Base-by-base conservation (phyloP, 2,888 invertebrate species). In the Drosophila setosimentum region DNA sequence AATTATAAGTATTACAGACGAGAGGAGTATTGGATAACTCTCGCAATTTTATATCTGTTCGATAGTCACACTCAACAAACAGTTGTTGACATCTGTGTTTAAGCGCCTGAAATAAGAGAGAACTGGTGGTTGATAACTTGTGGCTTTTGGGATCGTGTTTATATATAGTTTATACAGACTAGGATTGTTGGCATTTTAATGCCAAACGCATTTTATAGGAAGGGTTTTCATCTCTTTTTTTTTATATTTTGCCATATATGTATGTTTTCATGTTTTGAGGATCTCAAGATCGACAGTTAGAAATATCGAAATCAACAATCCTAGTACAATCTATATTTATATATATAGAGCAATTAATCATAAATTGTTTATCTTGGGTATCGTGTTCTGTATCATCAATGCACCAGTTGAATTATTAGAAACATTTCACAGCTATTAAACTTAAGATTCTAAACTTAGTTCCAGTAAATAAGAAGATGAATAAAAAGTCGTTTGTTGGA, bases 41-140 rank as follows among this genome's bases (percentile, higher is more conserved):
- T 68, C 60, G 81, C 79, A 42, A 30, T 83, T 82, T 83, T 90
- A 81, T 80, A 80, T 80, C 78, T 78, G 80, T 80, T 85, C 87
- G 84, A 90, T 82, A 83, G 76, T 85, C 89, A 82, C 88, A 80
- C 83, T 72, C 77, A 85, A 82, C 75, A 83, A 82, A 82, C 68
- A 73, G 83, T 78, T 71, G 83, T 78, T 71, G 87, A 80, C 88
- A 78, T 86, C 88, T 82, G 86, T 83, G 89, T 88, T 90, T 91
- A 92, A 94, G 94, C 94, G 94, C 94, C 96, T 96, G 96, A 95
- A 96, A 96, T 92, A 95, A 94, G 95, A 97, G 96, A 96, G 96
- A 96, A 97, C 97, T 97, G 97, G 97, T 96, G 97, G 96, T 96
- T 97, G 95, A 96, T 96, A 87, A 85, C 89, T 87, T 87, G 87